A percentile compares a stretch with the other conserved stretches of the same genome.
Evolutionary conservation across 2,888 invertebrate species (phyloP).

Genomic region (Didymodactylos carnosus): DNA sequence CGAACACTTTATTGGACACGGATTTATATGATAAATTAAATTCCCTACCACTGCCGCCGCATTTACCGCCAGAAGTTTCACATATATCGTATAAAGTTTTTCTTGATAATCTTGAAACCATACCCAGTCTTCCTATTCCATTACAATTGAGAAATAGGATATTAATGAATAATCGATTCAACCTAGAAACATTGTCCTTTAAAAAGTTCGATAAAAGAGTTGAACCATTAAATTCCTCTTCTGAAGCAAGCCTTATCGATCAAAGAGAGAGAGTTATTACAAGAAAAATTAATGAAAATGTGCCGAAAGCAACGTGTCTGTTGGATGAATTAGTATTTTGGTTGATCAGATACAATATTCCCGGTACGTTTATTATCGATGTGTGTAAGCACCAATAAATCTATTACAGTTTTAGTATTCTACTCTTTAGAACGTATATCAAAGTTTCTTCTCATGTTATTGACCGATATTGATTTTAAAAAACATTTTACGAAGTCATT

Average conservation of each 20-base stretch:
- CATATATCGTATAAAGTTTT: background rate
- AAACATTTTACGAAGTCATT: background rate
- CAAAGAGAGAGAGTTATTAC: too few species aligned
- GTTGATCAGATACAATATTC: background rate
- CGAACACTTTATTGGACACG: background rate
- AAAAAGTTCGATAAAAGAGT: too few species aligned
- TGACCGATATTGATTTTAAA: background rate
- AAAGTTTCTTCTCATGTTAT: background rate
- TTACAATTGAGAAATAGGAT: background rate
- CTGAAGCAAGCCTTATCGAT: too few species aligned
- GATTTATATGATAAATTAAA: background rate
- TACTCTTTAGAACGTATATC: background rate
- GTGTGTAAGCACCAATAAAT: too few species aligned
- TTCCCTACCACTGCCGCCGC: background rate
- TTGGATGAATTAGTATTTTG: background rate
- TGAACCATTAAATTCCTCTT: background rate
- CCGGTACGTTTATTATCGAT: too few species aligned
- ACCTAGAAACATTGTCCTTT: too few species aligned
- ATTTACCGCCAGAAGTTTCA: too few species aligned
- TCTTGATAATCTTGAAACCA: background rate
- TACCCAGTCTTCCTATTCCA: background rate
- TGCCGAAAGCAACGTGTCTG: background rate
- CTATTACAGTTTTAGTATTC: too few species aligned
- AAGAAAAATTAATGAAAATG: background rate
- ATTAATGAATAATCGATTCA: too few species aligned